Percentiles rank a stretch among this genome's conserved stretches.
Evolutionary conservation across 2,888 invertebrate genomes (phyloP).

Genomic region (Tiphia femorata): DNA sequence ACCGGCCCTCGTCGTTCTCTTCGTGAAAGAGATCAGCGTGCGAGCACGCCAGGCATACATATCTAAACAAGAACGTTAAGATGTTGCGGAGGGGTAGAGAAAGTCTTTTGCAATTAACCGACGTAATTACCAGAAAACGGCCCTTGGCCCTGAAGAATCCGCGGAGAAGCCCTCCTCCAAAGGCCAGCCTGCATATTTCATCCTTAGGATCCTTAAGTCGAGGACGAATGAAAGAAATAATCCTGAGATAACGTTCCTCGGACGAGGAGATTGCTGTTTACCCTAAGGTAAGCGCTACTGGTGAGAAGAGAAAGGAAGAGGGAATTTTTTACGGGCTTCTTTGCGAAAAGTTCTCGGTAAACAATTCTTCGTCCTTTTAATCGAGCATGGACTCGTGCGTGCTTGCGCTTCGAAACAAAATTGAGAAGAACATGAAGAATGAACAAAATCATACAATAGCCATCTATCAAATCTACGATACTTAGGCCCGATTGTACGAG

Average conservation of each 20-base stretch:
- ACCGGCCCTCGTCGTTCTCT: slow-evolving; percentile 26
- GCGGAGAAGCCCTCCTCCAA: slow-evolving; percentile 31
- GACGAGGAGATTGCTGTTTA: slow-evolving; percentile 34
- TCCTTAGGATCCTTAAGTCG: slow-evolving; percentile 54
- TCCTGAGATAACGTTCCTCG: slow-evolving; percentile 42
- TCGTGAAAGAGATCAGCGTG: slow-evolving; percentile 33
- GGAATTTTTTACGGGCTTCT: slow-evolving; percentile 28
- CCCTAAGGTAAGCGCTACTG: slow-evolving; percentile 45
- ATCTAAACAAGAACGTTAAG: slow-evolving; percentile 7
- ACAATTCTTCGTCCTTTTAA: too few species aligned
- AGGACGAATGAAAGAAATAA: slow-evolving; percentile 50
- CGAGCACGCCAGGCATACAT: slow-evolving; percentile 11
- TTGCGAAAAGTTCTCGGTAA: slow-evolving; percentile 42
- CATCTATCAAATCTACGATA: too few species aligned
- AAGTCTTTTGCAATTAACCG: slow-evolving; percentile 54
- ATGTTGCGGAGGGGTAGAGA: background rate
- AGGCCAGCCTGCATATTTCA: slow-evolving; percentile 57
- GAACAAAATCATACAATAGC: too few species aligned
- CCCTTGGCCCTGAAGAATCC: slow-evolving; percentile 20
- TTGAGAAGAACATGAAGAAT: too few species aligned
- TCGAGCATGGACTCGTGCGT: too few species aligned
- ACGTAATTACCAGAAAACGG: slow-evolving; percentile 56
- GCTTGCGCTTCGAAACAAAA: too few species aligned
- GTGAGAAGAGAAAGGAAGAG: too few species aligned
- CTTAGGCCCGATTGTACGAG: too few species aligned